These are phyloP conservation scores for Macropodus opercularis DNA, from an alignment of 2,797 vertebrate species.

Conservation along the genomic window DNA sequence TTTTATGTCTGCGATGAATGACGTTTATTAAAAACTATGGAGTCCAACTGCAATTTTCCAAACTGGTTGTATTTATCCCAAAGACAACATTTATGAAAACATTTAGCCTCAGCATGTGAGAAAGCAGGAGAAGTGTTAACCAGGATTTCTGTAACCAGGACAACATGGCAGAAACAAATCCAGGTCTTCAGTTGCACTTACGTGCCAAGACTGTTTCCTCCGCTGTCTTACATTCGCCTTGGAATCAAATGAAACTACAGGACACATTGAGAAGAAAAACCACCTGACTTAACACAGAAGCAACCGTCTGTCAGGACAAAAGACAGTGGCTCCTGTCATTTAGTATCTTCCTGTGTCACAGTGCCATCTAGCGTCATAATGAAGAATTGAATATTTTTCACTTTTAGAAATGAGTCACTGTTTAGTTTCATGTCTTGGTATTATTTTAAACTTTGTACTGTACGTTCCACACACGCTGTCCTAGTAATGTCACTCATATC, in stretches of 20 bases:
- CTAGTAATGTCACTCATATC: not conserved
- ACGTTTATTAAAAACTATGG: not conserved
- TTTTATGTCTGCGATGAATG: not conserved
- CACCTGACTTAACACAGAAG: constrained; percentile 30
- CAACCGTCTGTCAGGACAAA: constrained; percentile 47
- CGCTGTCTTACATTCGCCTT: too few relatives aligned
- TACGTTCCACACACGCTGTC: too few relatives aligned
- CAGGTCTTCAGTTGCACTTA: not conserved
- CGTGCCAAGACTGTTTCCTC: not conserved
- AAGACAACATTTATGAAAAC: not conserved
- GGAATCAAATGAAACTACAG: constrained; percentile 28
- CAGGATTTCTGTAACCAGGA: not conserved
- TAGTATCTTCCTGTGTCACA: constrained; percentile 51
- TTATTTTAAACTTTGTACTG: not conserved
- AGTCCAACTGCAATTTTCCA: not conserved
- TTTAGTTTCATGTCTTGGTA: not conserved
- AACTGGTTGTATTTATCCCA: constrained; percentile 2
- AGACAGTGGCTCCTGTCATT: constrained; percentile 6
- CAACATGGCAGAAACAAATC: constrained; percentile 6
- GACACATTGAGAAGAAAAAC: constrained; percentile 18
- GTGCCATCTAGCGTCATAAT: constrained; percentile 62
- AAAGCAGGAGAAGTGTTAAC: too few relatives aligned
- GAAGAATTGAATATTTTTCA: constrained; percentile 1
- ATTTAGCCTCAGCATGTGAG: not conserved
- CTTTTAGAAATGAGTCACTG: not conserved